Evolutionary conservation across 2,888 invertebrate species (phyloP).

Genomic region (Eupithecia subfuscata): DNA sequence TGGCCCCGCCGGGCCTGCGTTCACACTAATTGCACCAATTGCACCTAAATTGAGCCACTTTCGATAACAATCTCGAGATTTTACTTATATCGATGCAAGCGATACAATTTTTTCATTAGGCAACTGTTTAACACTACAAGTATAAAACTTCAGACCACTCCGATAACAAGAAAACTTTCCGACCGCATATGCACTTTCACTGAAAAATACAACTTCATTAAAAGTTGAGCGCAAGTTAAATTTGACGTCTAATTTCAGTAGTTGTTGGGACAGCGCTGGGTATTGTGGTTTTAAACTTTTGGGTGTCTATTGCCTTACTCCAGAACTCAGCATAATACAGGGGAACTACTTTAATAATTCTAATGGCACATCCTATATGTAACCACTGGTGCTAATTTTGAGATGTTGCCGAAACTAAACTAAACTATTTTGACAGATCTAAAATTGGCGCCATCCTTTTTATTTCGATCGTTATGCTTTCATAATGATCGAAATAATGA

Average conservation of each 20-base stretch:
- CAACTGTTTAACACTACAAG: constrained; percentile 6
- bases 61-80: too few species aligned
- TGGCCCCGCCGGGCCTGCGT: too few species aligned
- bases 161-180: constrained; percentile 34
- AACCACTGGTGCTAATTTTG: too few species aligned
- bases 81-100: too few species aligned
- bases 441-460: too few species aligned
- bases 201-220: constrained; percentile 40
- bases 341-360: not conserved
- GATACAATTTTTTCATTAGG: too few species aligned
- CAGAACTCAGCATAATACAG: not conserved
- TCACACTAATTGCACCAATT: too few species aligned
- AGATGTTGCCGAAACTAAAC: too few species aligned
- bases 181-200: constrained; percentile 30
- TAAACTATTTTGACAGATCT: too few species aligned
- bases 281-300: constrained; percentile 16
- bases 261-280: constrained; percentile 12
- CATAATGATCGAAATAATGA: too few species aligned
- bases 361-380: not conserved
- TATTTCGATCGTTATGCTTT: too few species aligned
- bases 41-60: too few species aligned
- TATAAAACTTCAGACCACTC: constrained; percentile 9
- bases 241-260: constrained; percentile 36
- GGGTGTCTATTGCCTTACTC: constrained; percentile 1
- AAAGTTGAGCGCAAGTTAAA: constrained; percentile 36